These are phyloP conservation scores for Terrapene triunguis DNA, from an alignment of 2,113 vertebrate genomes.

Conservation along the genomic window DNA sequence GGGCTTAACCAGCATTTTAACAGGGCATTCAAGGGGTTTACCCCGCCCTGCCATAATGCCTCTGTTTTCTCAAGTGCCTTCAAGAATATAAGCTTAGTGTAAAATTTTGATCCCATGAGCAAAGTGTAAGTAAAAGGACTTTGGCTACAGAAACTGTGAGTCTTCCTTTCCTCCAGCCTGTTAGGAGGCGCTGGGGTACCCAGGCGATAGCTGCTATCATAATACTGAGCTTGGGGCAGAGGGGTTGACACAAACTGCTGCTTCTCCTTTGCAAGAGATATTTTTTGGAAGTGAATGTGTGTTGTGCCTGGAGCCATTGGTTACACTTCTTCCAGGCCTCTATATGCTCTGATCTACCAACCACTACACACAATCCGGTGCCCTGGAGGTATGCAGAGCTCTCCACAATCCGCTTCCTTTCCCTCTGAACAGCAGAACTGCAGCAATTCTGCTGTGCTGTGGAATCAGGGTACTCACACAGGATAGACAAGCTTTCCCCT, in stretches of 20 bases:
- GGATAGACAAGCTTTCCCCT: background rate
- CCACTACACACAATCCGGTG: rapidly evolving
- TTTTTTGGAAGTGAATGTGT: background rate
- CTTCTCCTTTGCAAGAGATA: background rate
- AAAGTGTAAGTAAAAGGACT: constrained; percentile 16
- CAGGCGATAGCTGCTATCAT: constrained; percentile 48
- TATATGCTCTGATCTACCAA: background rate
- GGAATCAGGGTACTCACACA: background rate
- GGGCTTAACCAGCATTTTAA: too few relatives aligned
- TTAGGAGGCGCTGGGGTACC: constrained; percentile 34
- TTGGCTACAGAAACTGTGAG: constrained; percentile 23
- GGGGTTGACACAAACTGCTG: constrained; percentile 22
- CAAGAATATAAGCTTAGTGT: constrained; percentile 36
- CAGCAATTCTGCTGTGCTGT: background rate
- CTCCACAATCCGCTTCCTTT: background rate
- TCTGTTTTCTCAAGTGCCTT: constrained; percentile 37
- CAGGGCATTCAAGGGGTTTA: too few relatives aligned
- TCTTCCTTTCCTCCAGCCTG: constrained; percentile 14
- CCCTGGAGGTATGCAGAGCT: background rate
- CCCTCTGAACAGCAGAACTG: too few relatives aligned
- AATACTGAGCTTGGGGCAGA: constrained; percentile 39
- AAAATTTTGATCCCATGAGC: constrained; percentile 41
- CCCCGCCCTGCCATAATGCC: background rate
- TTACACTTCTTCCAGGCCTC: background rate
- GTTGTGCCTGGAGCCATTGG: background rate